Conservation (phyloP, 2,888 invertebrate species). For the Teleogryllus oceanicus region DNA sequence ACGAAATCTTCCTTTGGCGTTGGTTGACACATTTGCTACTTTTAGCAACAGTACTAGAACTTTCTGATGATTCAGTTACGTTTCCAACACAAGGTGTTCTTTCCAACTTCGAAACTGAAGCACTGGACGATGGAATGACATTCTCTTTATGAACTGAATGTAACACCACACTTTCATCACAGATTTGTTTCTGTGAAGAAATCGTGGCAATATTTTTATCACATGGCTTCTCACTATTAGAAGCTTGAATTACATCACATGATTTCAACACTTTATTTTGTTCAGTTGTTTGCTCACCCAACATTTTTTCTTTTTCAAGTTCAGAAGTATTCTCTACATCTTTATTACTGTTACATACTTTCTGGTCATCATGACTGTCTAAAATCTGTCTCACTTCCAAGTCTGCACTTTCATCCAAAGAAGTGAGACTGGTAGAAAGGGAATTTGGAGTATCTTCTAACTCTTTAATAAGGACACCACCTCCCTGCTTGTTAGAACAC, state of each 20-base stretch:
- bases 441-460: conserved; percentile 18
- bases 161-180: background rate
- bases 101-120: background rate
- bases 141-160: background rate
- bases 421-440: background rate
- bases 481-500: background rate
- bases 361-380: conserved; percentile 46
- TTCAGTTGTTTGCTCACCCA: background rate
- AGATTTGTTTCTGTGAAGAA: background rate
- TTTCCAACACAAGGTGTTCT: background rate
- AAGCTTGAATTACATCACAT: background rate
- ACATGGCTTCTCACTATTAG: background rate
- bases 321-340: background rate
- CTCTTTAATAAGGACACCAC: background rate
- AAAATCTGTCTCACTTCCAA: conserved; percentile 54
- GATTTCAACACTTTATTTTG: background rate
- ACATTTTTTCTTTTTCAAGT: background rate
- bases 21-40: background rate
- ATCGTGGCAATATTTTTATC: background rate
- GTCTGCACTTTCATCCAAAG: conserved; percentile 48
- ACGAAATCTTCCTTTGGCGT: conserved; percentile 57
- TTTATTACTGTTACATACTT: background rate
- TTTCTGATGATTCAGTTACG: background rate
- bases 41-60: background rate
- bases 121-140: background rate